These are phyloP conservation scores for Hipposideros larvatus DNA, from an alignment of 2,797 vertebrate genomes.

Conservation along the genomic window DNA sequence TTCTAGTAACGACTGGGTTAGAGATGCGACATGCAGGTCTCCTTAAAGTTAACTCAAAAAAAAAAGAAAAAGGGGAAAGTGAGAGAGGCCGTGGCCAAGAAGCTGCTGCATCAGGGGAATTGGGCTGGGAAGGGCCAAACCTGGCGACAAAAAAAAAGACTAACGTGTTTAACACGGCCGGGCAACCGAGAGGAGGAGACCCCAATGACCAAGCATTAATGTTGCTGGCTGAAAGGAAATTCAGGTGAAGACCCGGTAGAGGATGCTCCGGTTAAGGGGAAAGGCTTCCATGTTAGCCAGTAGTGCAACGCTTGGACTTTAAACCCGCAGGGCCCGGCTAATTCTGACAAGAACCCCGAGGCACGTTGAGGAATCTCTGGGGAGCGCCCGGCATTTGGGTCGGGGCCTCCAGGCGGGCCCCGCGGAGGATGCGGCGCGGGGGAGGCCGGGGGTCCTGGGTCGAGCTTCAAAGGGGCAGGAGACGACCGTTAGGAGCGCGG, in stretches of 20 bases:
- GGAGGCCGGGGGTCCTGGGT: background rate
- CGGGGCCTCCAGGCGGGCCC: background rate
- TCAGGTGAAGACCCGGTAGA: background rate
- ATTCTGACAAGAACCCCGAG: background rate
- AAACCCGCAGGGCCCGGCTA: background rate
- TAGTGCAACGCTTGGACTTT: background rate
- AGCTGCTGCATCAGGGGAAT: background rate
- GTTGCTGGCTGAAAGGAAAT: background rate
- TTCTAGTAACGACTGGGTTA: background rate
- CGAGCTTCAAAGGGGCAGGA: background rate
- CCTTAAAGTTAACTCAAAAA: slow-evolving; percentile 52
- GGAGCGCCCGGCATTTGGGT: background rate
- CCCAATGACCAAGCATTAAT: slow-evolving; percentile 74
- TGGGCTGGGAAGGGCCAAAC: background rate
- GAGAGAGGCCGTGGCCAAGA: background rate
- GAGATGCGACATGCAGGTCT: background rate
- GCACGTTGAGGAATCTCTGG: background rate
- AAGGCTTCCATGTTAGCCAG: slow-evolving; percentile 1
- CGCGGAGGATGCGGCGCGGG: background rate
- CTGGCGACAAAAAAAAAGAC: background rate
- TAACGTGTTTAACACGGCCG: background rate
- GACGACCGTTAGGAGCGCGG: slow-evolving; percentile 65
- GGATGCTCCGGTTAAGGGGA: background rate
- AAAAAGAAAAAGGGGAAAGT: background rate
- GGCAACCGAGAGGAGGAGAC: background rate